Base-by-base conservation (phyloP, 1,140 invertebrate species). In the Anastrepha ludens region DNA sequence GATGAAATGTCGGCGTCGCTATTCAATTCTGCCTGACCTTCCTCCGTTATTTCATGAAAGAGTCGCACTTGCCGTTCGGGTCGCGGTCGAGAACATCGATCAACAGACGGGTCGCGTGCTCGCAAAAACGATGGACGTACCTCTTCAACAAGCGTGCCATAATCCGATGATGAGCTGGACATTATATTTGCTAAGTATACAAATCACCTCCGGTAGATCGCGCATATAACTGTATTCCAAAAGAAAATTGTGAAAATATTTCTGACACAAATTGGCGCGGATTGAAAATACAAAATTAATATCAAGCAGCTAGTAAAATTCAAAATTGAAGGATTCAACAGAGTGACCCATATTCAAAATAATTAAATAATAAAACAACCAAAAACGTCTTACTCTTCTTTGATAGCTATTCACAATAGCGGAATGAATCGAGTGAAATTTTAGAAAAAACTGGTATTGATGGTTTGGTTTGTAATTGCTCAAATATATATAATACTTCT, bases 221-320 rank as follows among this genome's bases (percentile, higher is more conserved):
- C 44, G 44, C 29, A 47, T 17, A 6, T 74, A 74, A 74, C 74
- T 81, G 47, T 81, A 50, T n/a, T 29, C 0, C 15, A 47, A 74
- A 17, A 17, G 11, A 74, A 81, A 81, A 58, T 97, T 90, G 94
- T 94, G 2, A 95, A 96, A 87, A 97, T 98, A 93, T 96, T 94
- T 0, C 97, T 4, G 0, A 55, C 20, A 47, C 67, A 41, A 11
- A 20, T 55, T 81, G 74, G 74, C 74, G 74, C 74, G 47, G 44
- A 9, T 7, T 1, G 41, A 20, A 81, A 11, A 55, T 50, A 55
- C 44, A 50, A 81, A 78, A 50, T 55, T 50, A 20, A 74, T 74
- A 41, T 17, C 67, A 70, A 3, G 7, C 74, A 50, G 17, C 74
- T 81, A 20, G 20, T 5, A 55, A 50, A 81, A 81, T 81, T 81